Evolutionary conservation across 2,113 vertebrate genomes (phyloP), one percentile per base, ranked within the genome.

Genomic region (Pterocles burchelli): DNA sequence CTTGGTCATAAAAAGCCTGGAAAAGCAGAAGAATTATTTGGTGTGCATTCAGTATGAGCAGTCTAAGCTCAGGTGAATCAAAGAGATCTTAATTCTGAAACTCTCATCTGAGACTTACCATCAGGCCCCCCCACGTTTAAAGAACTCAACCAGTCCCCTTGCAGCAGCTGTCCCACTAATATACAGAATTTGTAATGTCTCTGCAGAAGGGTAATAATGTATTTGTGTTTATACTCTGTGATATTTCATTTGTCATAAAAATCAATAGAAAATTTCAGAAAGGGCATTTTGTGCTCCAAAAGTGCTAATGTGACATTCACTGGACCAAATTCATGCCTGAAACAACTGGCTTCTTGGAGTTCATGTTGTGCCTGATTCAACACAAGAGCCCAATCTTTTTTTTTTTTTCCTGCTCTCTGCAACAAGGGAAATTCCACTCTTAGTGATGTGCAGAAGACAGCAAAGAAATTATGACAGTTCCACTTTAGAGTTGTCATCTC

Each of bases 301-400:
- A 84, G 79, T 89, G 88, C 72, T 92, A 96, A 96, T 92, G 71
- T 95, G 83, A 90, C 80, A 93, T 95, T 96, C 91, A 81, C 68
- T 33, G 38, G 51, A 25, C 80, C 72, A 87, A 74, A 95, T 84
- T 70, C 63, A 89, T 67, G 51, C 88, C 84, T 33, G 29, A 58
- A 71, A 63, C 73, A 83, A 7, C 29, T n/a, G 21, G 15, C 67
- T 74, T 85, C 67, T 58, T 72, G 43, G 33, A 86, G 34, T 31
- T 88, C 41, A 26, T n/a, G 49, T 63, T 76, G 59, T 62, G n/a
- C 68, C 58, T 51, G 65, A 41, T 75, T 36, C 68, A 46, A 46
- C 33, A 16, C 12, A 46, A 33, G 33, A 94, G 18, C 11, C 68
- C 26, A 31, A 41, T 5, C 24, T 33, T 5, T 17, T 33, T 41